A percentile compares a stretch with the other conserved stretches of the same genome.
Conservation (phyloP, 1,140 invertebrate species). For the Ceratina australensis region DNA sequence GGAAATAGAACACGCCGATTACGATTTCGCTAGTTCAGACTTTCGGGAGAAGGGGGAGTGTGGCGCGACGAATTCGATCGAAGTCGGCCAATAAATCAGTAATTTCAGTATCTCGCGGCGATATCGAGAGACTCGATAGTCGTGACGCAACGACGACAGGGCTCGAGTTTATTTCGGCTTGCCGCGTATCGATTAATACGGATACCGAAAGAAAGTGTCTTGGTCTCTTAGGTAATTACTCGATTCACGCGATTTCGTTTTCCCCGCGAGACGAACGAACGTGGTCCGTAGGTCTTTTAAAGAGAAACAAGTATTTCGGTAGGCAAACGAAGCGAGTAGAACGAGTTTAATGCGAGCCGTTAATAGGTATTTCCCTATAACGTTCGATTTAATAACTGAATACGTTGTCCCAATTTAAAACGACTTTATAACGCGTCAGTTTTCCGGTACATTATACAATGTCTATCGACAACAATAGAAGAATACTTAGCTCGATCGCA, state of each 20-base stretch:
- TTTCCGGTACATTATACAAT: neutral
- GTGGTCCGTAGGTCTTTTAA: too few relatives aligned
- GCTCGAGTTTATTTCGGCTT: conserved; percentile 53
- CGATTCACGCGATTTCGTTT: conserved; percentile 5
- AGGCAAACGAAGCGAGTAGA: too few relatives aligned
- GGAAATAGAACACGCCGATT: too few relatives aligned
- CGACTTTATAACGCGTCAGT: neutral
- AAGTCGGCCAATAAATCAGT: conserved; percentile 35
- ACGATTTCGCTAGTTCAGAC: conserved; percentile 38
- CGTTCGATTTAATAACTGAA: too few relatives aligned
- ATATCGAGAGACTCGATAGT: conserved; percentile 41
- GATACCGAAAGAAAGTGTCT: neutral
- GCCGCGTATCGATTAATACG: conserved; percentile 45
- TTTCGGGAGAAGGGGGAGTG: too few relatives aligned
- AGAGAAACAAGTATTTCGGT: neutral
- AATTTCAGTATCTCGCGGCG: conserved; percentile 44
- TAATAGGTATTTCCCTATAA: too few relatives aligned
- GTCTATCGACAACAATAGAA: neutral
- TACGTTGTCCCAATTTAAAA: too few relatives aligned
- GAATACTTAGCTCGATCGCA: neutral
- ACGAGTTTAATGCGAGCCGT: too few relatives aligned
- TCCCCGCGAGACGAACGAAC: too few relatives aligned
- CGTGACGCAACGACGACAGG: conserved; percentile 49
- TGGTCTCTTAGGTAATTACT: conserved; percentile 13
- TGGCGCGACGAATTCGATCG: conserved; percentile 25